phyloP scores from a whole-genome alignment of 2,113 vertebrate species.

The Micromys minutus region DNA sequence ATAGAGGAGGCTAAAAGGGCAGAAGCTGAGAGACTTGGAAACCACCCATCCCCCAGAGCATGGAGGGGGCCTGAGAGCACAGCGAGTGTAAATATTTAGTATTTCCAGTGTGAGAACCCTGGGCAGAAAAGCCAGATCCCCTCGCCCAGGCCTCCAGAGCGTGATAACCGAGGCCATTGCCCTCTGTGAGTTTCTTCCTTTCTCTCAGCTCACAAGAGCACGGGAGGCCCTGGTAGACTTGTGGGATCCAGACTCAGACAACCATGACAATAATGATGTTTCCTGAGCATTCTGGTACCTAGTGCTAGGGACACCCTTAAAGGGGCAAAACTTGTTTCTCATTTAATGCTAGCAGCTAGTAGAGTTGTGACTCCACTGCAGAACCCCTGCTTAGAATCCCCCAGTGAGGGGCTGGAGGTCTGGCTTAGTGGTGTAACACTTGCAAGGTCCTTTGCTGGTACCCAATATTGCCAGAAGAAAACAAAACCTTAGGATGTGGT shows the following conservation, averaged over 20 bases:
- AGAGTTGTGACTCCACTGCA: neutral
- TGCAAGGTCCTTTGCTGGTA: neutral
- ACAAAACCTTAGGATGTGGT: neutral
- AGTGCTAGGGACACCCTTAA: neutral
- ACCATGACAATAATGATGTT: rapidly evolving
- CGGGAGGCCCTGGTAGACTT: conserved; percentile 11
- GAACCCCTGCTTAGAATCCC: neutral
- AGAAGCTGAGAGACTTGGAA: neutral
- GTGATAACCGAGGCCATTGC: conserved; percentile 73
- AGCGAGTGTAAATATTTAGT: conserved; percentile 78
- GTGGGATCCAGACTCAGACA: neutral
- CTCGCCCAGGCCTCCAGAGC: conserved; percentile 49
- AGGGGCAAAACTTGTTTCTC: neutral
- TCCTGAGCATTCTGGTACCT: neutral
- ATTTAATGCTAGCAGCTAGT: neutral
- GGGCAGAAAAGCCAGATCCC: conserved; percentile 60
- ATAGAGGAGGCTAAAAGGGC: neutral
- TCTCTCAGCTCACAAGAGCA: neutral
- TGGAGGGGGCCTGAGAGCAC: neutral
- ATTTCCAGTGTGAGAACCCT: conserved; percentile 51
- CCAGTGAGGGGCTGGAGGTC: neutral
- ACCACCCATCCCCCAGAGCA: neutral
- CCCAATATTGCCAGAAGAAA: neutral
- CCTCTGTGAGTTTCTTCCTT: neutral
- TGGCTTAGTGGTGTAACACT: neutral